A percentile compares a stretch with the other conserved stretches of the same genome.
Conservation (phyloP, 2,113 vertebrate genomes). For the Podarcis cretensis region DNA sequence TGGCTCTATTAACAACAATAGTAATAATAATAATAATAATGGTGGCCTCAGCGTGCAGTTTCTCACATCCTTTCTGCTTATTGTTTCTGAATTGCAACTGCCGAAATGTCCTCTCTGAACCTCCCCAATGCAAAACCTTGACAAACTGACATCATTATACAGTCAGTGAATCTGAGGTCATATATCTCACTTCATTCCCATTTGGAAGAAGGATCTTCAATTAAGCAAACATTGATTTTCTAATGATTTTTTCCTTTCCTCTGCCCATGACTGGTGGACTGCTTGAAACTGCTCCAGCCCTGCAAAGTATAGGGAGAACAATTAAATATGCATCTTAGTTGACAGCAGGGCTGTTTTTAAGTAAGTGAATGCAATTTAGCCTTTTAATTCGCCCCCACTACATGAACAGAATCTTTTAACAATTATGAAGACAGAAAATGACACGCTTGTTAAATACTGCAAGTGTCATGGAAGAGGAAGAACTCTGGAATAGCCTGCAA, state of each 20-base stretch:
- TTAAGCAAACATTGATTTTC: constrained; percentile 81
- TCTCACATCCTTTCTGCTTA: neutral
- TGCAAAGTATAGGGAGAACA: constrained; percentile 52
- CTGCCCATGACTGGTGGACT: constrained; percentile 55
- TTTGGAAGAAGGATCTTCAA: constrained; percentile 76
- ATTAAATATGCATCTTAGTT: constrained; percentile 48
- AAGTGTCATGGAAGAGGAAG: neutral
- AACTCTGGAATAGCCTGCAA: neutral
- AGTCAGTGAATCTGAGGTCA: constrained; percentile 46
- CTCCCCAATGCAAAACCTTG: constrained; percentile 33
- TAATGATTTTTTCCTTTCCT: constrained; percentile 67
- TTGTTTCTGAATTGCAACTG: neutral
- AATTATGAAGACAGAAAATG: constrained; percentile 28
- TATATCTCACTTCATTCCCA: constrained; percentile 72
- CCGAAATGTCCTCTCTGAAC: neutral
- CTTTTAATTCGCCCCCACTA: constrained; percentile 44
- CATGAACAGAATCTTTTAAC: constrained; percentile 30
- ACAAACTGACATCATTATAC: constrained; percentile 49
- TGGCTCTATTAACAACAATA: neutral
- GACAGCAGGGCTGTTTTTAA: constrained; percentile 61
- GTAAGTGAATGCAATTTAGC: constrained; percentile 47
- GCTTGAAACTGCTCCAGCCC: constrained; percentile 70
- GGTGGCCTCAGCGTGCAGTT: neutral
- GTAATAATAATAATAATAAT: neutral
- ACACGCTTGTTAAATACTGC: constrained; percentile 10